Conservation (phyloP, 2,888 invertebrate species). For the Margaritifera margaritifera region DNA sequence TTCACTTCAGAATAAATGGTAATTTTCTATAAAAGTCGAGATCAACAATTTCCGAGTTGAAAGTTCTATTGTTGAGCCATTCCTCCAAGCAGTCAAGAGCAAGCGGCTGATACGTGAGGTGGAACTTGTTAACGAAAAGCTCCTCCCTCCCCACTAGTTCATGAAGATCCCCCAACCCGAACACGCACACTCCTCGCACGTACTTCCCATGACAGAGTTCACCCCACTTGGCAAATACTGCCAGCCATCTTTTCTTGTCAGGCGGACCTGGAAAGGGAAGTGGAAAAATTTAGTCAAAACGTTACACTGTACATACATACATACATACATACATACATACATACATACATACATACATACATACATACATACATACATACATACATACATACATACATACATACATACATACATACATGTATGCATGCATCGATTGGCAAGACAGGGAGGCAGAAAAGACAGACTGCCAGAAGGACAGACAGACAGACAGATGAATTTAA, state of each 20-base stretch:
- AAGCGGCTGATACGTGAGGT: constrained; percentile 56
- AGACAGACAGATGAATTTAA: no score
- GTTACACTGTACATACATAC: background rate
- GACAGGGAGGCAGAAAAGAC: no score
- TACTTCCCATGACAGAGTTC: constrained; percentile 55
- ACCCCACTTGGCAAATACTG: constrained; percentile 64
- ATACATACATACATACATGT: background rate
- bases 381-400: background rate
- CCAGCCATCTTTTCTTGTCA: constrained; percentile 57
- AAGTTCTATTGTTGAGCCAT: constrained; percentile 54
- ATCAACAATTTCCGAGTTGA: constrained; percentile 7
- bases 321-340: background rate
- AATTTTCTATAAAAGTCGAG: constrained; percentile 31
- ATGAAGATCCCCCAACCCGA: constrained; percentile 59
- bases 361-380: background rate
- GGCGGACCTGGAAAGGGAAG: constrained; percentile 38
- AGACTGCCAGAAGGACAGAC: no score
- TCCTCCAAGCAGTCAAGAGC: constrained; percentile 67
- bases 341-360: background rate
- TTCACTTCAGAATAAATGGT: constrained; percentile 25
- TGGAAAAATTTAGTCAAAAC: background rate
- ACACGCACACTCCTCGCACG: constrained; percentile 66
- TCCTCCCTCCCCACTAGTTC: constrained; percentile 49
- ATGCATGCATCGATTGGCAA: no score
- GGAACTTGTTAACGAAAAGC: constrained; percentile 68